These are phyloP conservation scores for Hemithea aestivaria DNA, from an alignment of 2,888 invertebrate genomes.

Conservation along the genomic window DNA sequence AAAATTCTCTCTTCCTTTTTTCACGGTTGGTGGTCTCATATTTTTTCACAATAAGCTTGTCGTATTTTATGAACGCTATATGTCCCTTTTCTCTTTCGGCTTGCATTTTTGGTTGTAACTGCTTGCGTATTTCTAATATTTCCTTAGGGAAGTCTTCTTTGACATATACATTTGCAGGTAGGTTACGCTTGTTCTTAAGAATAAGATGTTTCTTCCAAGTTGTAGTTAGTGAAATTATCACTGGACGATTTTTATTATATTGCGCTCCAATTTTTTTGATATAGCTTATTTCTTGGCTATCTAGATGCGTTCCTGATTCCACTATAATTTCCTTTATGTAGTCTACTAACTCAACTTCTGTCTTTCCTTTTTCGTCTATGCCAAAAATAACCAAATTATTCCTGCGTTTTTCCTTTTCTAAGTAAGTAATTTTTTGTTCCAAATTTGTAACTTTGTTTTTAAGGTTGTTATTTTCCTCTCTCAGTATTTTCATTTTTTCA, in stretches of 20 bases:
- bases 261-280: slow-evolving; percentile 12
- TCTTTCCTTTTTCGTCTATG: slow-evolving; percentile 16
- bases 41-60: slow-evolving; percentile 6
- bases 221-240: slow-evolving; percentile 6
- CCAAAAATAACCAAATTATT: too few species aligned
- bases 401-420: slow-evolving; percentile 19
- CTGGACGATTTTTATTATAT: slow-evolving; percentile 8
- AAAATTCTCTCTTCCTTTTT: slow-evolving; percentile 3
- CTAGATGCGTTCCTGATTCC: slow-evolving; percentile 12
- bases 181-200: slow-evolving; percentile 7
- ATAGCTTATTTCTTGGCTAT: slow-evolving; percentile 18
- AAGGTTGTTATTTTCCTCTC: slow-evolving; percentile 15
- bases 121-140: slow-evolving; percentile 7
- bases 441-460: slow-evolving; percentile 12
- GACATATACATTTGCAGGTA: slow-evolving; percentile 7
- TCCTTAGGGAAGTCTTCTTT: slow-evolving; percentile 12
- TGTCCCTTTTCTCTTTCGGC: slow-evolving; percentile 6
- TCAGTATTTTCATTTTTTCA: slow-evolving; percentile 11
- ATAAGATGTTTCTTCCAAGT: slow-evolving; percentile 16
- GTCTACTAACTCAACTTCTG: slow-evolving; percentile 16
- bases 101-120: slow-evolving; percentile 4
- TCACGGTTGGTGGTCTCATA: not conserved
- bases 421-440: slow-evolving; percentile 10
- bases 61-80: slow-evolving; percentile 7
- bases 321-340: slow-evolving; percentile 11